Percentiles rank a stretch among this genome's conserved stretches.
Conservation (phyloP, 2,113 vertebrate species). For the Grammomys dolichurus region DNA sequence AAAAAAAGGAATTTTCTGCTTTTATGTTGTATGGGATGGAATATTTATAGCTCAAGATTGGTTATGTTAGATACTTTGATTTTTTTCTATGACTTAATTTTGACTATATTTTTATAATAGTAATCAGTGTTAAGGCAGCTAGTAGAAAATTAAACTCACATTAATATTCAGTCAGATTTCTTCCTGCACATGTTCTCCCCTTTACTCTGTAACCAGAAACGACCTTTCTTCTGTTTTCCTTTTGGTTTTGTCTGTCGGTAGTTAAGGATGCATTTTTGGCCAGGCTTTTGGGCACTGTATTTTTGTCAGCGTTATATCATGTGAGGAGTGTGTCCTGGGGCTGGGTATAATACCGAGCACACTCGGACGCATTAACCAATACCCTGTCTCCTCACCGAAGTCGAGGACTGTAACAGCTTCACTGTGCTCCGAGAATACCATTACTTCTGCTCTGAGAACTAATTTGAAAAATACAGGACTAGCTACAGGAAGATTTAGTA, state of each 20-base stretch:
- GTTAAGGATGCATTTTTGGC: slow-evolving; percentile 52
- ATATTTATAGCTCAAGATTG: slow-evolving; percentile 51
- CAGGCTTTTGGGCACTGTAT: slow-evolving; percentile 39
- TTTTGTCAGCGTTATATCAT: slow-evolving; percentile 9
- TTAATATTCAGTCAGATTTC: neutral
- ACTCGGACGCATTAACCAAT: neutral
- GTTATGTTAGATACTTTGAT: slow-evolving; percentile 66
- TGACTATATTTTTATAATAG: slow-evolving; percentile 65
- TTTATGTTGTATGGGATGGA: slow-evolving; percentile 58
- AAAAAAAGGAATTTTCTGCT: neutral
- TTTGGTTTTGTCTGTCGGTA: slow-evolving; percentile 42
- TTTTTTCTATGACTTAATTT: slow-evolving; percentile 56
- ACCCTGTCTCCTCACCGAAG: neutral
- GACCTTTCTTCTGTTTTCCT: neutral
- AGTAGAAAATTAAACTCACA: slow-evolving; percentile 52
- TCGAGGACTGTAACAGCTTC: neutral
- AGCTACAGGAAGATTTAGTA: neutral
- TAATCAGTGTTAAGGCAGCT: slow-evolving; percentile 57
- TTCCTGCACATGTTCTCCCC: neutral
- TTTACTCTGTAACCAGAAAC: neutral
- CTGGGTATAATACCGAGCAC: neutral
- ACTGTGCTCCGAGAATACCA: neutral
- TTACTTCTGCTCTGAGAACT: slow-evolving; percentile 49
- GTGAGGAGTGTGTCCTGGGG: slow-evolving; percentile 30
- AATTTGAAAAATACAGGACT: slow-evolving; percentile 48